A percentile compares a stretch with the other conserved stretches of the same genome.
Conservation (phyloP, 1,140 invertebrate genomes). For the Cotesia typhae region DNA sequence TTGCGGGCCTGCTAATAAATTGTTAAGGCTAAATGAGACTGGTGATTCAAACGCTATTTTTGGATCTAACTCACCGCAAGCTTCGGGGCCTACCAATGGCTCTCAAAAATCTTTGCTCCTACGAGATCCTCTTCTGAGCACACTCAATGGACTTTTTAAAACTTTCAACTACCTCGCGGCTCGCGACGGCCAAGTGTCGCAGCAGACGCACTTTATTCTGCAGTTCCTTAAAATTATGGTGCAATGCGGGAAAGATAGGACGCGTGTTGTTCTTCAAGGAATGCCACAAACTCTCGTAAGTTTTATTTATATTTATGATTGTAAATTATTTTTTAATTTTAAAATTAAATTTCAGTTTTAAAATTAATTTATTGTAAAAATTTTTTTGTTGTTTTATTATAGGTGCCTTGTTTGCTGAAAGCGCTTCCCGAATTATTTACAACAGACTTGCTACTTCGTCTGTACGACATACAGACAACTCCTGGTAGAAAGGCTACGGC, state of each 20-base stretch:
- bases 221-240: slow-evolving; percentile 84
- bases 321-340: background rate
- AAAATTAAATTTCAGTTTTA: background rate
- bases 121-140: slow-evolving; percentile 71
- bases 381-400: slow-evolving; percentile 33
- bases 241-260: slow-evolving; percentile 79
- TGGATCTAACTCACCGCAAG: slow-evolving; percentile 67
- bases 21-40: slow-evolving; percentile 72
- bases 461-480: slow-evolving; percentile 79
- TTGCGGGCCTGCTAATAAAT: slow-evolving; percentile 69
- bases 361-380: background rate
- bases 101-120: slow-evolving; percentile 61
- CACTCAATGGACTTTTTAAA: slow-evolving; percentile 74
- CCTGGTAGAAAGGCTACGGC: slow-evolving; percentile 81
- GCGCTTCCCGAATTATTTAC: slow-evolving; percentile 79
- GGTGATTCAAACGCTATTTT: slow-evolving; percentile 69
- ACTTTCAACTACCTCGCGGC: slow-evolving; percentile 79
- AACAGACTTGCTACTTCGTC: slow-evolving; percentile 75
- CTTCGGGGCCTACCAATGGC: slow-evolving; percentile 59
- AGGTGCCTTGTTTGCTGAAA: slow-evolving; percentile 80
- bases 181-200: slow-evolving; percentile 79
- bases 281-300: slow-evolving; percentile 78
- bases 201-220: slow-evolving; percentile 87
- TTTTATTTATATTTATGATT: slow-evolving; percentile 8
- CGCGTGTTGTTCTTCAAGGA: slow-evolving; percentile 79